phyloP scores from a whole-genome alignment of 2,797 vertebrate genomes.

The Poecile montanus region DNA sequence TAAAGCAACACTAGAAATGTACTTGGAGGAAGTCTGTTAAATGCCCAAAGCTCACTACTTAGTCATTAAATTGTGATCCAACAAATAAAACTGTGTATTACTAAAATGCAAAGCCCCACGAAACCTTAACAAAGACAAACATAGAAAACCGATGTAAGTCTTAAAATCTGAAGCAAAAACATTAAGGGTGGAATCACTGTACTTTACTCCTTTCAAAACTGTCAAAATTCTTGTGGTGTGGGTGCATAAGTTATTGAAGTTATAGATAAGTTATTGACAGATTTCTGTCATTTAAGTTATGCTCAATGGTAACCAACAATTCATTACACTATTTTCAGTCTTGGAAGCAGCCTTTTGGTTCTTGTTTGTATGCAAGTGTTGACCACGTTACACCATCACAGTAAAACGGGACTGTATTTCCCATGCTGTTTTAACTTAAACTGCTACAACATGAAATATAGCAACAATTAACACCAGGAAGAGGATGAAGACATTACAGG shows the following conservation, averaged over 20 bases:
- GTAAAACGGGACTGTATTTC: not conserved
- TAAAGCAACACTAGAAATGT: not conserved
- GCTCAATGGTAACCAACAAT: not conserved
- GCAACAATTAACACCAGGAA: not conserved
- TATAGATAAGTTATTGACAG: no score
- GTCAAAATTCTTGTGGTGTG: not conserved
- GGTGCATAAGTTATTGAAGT: not conserved
- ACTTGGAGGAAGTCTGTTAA: not conserved
- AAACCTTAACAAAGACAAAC: not conserved
- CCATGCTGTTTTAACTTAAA: not conserved
- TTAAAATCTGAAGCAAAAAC: not conserved
- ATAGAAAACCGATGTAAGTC: not conserved
- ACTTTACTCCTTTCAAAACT: not conserved
- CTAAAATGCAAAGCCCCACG: not conserved
- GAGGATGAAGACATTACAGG: not conserved
- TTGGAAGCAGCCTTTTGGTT: not conserved
- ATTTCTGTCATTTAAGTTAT: not conserved
- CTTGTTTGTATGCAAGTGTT: not conserved
- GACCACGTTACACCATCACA: not conserved
- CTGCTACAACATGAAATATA: not conserved
- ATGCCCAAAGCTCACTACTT: not conserved
- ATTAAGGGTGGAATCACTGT: not conserved
- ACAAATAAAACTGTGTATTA: not conserved
- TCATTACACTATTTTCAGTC: not conserved
- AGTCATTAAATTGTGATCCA: not conserved